Evolutionary conservation across 2,113 vertebrate genomes (phyloP).

Genomic region (Thinocorus orbignyianus): DNA sequence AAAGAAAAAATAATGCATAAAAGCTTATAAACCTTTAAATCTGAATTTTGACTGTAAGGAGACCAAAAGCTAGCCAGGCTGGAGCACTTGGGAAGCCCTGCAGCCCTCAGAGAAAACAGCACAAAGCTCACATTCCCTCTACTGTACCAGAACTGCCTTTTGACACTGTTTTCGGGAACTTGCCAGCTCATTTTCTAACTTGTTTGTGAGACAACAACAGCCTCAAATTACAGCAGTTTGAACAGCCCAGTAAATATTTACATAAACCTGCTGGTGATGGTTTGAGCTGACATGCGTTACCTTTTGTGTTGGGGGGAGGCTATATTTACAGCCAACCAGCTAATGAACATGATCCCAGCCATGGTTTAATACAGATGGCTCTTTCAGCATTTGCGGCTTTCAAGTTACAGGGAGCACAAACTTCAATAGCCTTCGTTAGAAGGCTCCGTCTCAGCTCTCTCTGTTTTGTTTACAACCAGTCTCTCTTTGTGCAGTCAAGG

Average conservation of each 20-base stretch:
- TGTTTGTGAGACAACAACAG: constrained; percentile 63
- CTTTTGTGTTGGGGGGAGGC: constrained; percentile 52
- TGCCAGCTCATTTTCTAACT: constrained; percentile 62
- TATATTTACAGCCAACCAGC: constrained; percentile 72
- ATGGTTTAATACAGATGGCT: constrained; percentile 56
- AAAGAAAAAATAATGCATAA: neutral
- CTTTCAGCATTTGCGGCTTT: constrained; percentile 66
- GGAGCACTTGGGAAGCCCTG: neutral
- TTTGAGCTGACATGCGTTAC: constrained; percentile 47
- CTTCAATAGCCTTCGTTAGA: constrained; percentile 67
- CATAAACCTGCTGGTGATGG: constrained; percentile 65
- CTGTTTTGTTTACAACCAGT: constrained; percentile 55
- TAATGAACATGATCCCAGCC: constrained; percentile 69
- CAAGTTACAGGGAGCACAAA: constrained; percentile 69
- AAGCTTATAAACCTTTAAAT: neutral
- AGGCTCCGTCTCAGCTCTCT: constrained; percentile 49
- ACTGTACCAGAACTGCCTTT: constrained; percentile 38
- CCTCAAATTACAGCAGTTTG: constrained; percentile 54
- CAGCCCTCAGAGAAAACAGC: neutral
- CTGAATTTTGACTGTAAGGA: neutral
- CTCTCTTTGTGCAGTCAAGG: constrained; percentile 58
- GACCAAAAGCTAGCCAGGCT: neutral
- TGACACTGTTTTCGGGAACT: constrained; percentile 56
- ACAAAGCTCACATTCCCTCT: constrained; percentile 11
- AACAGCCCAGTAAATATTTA: constrained; percentile 70